These are phyloP conservation scores for Zenarchopterus dispar DNA, from an alignment of 2,797 vertebrate species.

Conservation along the genomic window DNA sequence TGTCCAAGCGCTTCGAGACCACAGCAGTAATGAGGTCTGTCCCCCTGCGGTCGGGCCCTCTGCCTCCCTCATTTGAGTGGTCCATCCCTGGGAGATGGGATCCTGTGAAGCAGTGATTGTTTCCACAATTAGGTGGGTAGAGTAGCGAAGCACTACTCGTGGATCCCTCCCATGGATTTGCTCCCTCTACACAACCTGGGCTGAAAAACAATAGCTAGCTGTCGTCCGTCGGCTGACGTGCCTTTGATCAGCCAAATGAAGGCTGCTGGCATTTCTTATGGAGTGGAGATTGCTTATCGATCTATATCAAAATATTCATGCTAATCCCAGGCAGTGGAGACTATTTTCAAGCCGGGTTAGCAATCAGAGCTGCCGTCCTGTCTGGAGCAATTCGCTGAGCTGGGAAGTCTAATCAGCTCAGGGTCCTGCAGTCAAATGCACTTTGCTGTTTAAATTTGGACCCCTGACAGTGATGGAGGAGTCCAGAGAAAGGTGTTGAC, in stretches of 20 bases:
- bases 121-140: constrained; percentile 89
- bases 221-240: constrained; percentile 91
- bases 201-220: constrained; percentile 95
- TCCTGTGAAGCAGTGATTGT: constrained; percentile 92
- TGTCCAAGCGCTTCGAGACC: constrained; percentile 58
- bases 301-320: constrained; percentile 99
- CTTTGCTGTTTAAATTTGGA: constrained; percentile 99
- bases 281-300: constrained; percentile 99
- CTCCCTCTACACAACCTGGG: constrained; percentile 76
- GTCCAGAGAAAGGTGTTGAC: constrained; percentile 99
- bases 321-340: constrained; percentile 94
- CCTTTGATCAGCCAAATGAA: constrained; percentile 99
- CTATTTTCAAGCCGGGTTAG: constrained; percentile 99
- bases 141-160: constrained; percentile 77
- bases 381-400: constrained; percentile 99
- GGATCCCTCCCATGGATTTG: constrained; percentile 84
- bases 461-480: constrained; percentile 99
- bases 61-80: constrained; percentile 87
- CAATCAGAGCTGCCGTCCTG: constrained; percentile 99
- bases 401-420: constrained; percentile 98
- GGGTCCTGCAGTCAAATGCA: constrained; percentile 99
- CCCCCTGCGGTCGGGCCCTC: constrained; percentile 77
- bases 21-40: constrained; percentile 82
- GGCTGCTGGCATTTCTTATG: constrained; percentile 99
- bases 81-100: constrained; percentile 89